phyloP scores from a whole-genome alignment of 2,797 vertebrate genomes.

The Steatocranus sp. region DNA sequence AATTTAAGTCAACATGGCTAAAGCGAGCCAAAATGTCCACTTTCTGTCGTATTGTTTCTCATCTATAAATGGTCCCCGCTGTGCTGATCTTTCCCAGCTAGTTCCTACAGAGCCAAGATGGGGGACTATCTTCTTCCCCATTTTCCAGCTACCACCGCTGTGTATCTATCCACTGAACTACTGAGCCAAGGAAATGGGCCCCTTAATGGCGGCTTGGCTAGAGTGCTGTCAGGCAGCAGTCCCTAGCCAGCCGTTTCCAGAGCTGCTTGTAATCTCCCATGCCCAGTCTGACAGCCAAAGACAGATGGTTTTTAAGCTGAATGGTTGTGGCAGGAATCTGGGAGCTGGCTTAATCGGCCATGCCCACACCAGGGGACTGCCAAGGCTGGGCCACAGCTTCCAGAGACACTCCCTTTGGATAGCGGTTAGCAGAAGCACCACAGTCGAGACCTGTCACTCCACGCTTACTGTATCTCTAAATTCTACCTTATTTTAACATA shows the following conservation, averaged over 20 bases:
- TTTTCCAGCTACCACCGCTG: constrained; percentile 59
- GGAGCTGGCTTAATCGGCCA: constrained; percentile 69
- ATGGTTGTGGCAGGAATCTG: constrained; percentile 72
- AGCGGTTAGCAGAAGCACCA: constrained; percentile 30
- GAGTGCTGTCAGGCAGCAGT: constrained; percentile 67
- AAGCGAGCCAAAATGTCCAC: background rate
- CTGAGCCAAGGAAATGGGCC: constrained; percentile 72
- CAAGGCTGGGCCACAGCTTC: constrained; percentile 56
- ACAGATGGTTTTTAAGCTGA: constrained; percentile 79
- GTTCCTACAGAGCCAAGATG: constrained; percentile 52
- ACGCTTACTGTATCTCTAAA: constrained; percentile 33
- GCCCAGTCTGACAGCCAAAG: constrained; percentile 73
- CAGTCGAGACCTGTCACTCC: constrained; percentile 53
- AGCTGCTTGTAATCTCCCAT: constrained; percentile 76
- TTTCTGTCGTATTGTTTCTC: constrained; percentile 12
- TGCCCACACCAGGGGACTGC: constrained; percentile 61
- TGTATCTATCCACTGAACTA: constrained; percentile 67
- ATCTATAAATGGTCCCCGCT: constrained; percentile 10
- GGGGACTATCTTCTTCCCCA: constrained; percentile 49
- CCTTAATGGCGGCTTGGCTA: constrained; percentile 72
- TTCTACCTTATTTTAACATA: constrained; percentile 55
- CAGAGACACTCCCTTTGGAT: constrained; percentile 56
- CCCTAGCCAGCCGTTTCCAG: constrained; percentile 74
- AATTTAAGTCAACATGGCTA: background rate
- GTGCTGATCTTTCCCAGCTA: constrained; percentile 40